Conservation (phyloP, 1,140 invertebrate species). For the Diachasmimorpha longicaudata region DNA sequence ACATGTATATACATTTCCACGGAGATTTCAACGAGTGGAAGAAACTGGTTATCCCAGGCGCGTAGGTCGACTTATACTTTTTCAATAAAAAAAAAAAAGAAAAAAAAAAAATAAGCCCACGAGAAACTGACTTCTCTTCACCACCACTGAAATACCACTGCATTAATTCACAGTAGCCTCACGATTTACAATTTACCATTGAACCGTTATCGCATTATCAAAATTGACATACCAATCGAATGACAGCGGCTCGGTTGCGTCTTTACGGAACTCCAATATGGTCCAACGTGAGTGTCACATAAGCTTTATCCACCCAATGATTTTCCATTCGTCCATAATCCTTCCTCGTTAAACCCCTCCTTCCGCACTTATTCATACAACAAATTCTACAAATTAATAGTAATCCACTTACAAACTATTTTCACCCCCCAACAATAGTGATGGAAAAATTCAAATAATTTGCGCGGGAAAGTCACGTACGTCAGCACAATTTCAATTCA, state of each 20-base stretch:
- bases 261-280: conserved; percentile 5
- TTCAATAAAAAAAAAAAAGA: conserved; percentile 2
- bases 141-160: neutral
- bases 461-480: neutral
- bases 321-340: conserved; percentile 26
- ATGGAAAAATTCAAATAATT: neutral
- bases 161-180: neutral
- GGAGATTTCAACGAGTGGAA: conserved; percentile 44
- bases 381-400: no score
- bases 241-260: neutral
- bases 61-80: conserved; percentile 25
- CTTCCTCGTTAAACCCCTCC: neutral
- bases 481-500: neutral
- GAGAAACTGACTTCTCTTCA: neutral
- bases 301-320: neutral
- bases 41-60: conserved; percentile 42
- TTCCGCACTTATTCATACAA: no score
- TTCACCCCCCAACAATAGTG: neutral
- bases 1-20: conserved; percentile 21
- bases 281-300: conserved; percentile 20
- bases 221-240: conserved; percentile 20
- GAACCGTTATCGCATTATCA: neutral
- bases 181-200: neutral
- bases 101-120: neutral
- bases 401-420: no score